A percentile compares a stretch with the other conserved stretches of the same genome.
These are phyloP conservation scores for Panzeria rudis DNA, from an alignment of 2,888 invertebrate genomes.

Conservation along the genomic window DNA sequence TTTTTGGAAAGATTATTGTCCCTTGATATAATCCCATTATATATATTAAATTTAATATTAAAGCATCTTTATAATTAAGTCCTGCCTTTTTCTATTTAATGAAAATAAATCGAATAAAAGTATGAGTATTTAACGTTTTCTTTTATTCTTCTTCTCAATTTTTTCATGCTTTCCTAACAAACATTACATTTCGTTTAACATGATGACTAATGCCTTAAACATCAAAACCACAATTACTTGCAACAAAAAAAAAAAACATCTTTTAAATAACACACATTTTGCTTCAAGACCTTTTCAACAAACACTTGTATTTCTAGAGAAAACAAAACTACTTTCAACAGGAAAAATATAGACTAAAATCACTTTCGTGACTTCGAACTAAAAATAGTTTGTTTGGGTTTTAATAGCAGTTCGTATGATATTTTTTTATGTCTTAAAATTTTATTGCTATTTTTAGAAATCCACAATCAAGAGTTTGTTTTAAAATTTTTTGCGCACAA, in stretches of 20 bases:
- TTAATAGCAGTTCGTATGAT: conserved; percentile 22
- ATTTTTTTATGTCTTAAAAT: conserved; percentile 28
- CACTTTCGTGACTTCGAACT: conserved; percentile 62
- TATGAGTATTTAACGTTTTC: background rate
- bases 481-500: conserved; percentile 1
- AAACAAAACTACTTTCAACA: conserved; percentile 46
- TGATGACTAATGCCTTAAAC: conserved; percentile 45
- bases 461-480: conserved; percentile 24
- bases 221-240: conserved; percentile 11
- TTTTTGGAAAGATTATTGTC: no score
- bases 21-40: no score
- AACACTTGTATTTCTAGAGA: conserved; percentile 33
- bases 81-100: no score
- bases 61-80: no score
- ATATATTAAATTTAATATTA: no score
- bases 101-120: background rate
- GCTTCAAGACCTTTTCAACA: background rate
- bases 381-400: conserved; percentile 37
- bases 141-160: background rate
- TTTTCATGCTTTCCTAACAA: background rate
- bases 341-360: conserved; percentile 45
- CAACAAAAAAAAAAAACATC: background rate
- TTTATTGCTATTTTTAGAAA: conserved; percentile 53
- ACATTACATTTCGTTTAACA: background rate
- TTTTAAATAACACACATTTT: background rate